Conservation (phyloP, 2,888 invertebrate genomes). For the Melipona bicolor region DNA sequence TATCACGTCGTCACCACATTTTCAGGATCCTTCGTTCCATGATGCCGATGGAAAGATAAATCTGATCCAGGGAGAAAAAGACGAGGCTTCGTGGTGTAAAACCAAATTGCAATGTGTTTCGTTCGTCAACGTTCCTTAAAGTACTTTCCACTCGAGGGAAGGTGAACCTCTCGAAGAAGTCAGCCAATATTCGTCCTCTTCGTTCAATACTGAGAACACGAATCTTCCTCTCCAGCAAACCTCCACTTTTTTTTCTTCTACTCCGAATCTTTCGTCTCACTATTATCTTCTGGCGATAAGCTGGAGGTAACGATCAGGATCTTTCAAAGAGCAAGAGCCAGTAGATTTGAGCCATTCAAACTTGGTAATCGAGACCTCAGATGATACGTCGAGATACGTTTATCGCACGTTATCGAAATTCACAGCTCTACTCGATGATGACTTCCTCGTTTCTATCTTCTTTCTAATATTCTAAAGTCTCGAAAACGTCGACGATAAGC, state of each 20-base stretch:
- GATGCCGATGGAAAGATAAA: constrained; percentile 64
- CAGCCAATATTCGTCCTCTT: constrained; percentile 21
- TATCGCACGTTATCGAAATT: constrained; percentile 16
- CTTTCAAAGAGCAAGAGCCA: constrained; percentile 79
- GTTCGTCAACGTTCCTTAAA: constrained; percentile 34
- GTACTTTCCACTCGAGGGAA: neutral
- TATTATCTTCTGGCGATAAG: neutral
- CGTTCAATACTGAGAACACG: neutral
- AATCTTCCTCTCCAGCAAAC: neutral
- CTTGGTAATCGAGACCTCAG: constrained; percentile 13
- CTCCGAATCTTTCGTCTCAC: neutral
- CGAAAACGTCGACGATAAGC: neutral
- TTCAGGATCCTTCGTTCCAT: constrained; percentile 82
- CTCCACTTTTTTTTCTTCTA: neutral
- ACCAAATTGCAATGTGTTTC: constrained; percentile 48
- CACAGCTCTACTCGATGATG: constrained; percentile 1
- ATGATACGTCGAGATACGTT: neutral
- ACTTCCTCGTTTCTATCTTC: neutral
- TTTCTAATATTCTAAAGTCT: neutral
- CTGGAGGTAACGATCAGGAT: constrained; percentile 53
- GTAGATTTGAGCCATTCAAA: constrained; percentile 78
- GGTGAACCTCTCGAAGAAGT: constrained; percentile 6
- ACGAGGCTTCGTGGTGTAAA: constrained; percentile 52
- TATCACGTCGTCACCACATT: constrained; percentile 82
- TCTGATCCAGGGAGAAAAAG: constrained; percentile 28